Evolutionary conservation across 1,140 invertebrate species (phyloP).

Genomic region (Psix sp.): DNA sequence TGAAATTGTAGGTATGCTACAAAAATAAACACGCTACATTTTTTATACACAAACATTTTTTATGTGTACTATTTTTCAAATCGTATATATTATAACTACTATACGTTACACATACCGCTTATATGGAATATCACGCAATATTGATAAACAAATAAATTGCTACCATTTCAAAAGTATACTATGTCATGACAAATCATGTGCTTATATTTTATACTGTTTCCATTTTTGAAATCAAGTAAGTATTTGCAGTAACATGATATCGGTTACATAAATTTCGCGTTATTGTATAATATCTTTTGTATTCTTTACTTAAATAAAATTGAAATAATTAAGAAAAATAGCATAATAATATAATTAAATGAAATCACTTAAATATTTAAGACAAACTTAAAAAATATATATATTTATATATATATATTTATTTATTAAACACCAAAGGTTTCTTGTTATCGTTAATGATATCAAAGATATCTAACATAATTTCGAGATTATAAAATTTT

Average conservation of each 20-base stretch:
- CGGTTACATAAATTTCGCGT: slow-evolving; percentile 17
- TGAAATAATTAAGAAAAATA: too few relatives aligned
- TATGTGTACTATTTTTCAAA: too few relatives aligned
- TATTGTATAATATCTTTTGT: slow-evolving; percentile 6
- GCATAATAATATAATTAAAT: neutral
- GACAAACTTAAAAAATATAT: neutral
- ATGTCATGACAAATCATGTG: slow-evolving; percentile 5
- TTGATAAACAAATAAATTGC: slow-evolving; percentile 17
- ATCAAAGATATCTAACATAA: too few relatives aligned
- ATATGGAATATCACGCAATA: too few relatives aligned
- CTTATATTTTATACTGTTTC: slow-evolving; percentile 19
- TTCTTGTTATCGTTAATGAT: too few relatives aligned
- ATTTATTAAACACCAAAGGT: too few relatives aligned
- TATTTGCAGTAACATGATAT: slow-evolving; percentile 14
- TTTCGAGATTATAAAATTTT: too few relatives aligned
- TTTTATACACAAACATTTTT: too few relatives aligned
- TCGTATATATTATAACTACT: too few relatives aligned
- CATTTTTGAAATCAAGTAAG: slow-evolving; percentile 22
- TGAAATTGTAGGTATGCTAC: too few relatives aligned
- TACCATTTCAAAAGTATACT: slow-evolving; percentile 11
- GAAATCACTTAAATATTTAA: neutral
- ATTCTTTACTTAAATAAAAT: neutral
- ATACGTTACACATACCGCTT: too few relatives aligned
- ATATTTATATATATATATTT: neutral
- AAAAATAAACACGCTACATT: too few relatives aligned